Evolutionary conservation across 2,113 vertebrate species (phyloP).

Genomic region (Hipposideros armiger): DNA sequence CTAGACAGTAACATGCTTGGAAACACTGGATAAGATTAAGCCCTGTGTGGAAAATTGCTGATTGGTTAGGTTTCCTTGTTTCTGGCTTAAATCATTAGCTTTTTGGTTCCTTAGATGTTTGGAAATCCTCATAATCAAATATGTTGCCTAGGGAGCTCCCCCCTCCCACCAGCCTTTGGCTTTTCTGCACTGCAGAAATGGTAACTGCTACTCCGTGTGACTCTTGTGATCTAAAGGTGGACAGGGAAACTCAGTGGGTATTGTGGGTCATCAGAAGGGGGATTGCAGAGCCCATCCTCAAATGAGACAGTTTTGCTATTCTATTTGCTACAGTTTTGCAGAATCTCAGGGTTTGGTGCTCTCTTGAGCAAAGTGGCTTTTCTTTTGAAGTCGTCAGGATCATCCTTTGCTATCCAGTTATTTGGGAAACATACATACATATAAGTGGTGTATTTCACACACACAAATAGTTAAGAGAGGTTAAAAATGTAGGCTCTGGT

Average conservation of each 20-base stretch:
- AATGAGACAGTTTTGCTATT: background rate
- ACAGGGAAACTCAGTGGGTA: background rate
- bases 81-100: conserved; percentile 59
- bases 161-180: background rate
- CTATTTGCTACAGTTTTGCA: background rate
- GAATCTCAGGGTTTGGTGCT: background rate
- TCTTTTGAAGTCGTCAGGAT: conserved; percentile 25
- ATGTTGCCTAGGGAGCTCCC: background rate
- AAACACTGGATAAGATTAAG: conserved; percentile 57
- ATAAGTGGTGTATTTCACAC: background rate
- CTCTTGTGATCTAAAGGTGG: background rate
- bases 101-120: conserved; percentile 14
- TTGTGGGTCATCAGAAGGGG: background rate
- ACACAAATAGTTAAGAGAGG: background rate
- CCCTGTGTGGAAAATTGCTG: conserved; percentile 11
- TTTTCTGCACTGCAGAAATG: conserved; percentile 19
- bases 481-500: background rate
- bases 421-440: background rate
- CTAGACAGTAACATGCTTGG: background rate
- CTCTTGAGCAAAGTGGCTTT: background rate
- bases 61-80: conserved; percentile 27
- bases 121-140: conserved; percentile 18
- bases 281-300: background rate
- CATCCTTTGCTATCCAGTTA: background rate
- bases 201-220: background rate